Percentiles rank a stretch among this genome's conserved stretches.
Evolutionary conservation across 2,888 invertebrate genomes (phyloP).

Genomic region (Patella caerulea): DNA sequence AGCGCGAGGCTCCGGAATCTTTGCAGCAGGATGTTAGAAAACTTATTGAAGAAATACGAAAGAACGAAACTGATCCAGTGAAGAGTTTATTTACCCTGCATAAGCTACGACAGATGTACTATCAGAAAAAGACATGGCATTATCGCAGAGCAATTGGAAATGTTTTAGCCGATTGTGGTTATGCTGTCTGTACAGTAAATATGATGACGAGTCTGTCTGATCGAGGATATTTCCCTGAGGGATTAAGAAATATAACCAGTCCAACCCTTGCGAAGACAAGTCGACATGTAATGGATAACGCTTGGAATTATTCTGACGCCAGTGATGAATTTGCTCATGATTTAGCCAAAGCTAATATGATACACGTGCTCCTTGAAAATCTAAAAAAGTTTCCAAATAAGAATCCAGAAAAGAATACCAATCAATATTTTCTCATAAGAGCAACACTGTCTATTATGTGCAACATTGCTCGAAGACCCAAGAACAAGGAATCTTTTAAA

Average conservation of each 20-base stretch:
- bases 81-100: neutral
- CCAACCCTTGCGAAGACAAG: slow-evolving; percentile 69
- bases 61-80: neutral
- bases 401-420: neutral
- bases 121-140: neutral
- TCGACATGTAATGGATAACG: slow-evolving; percentile 65
- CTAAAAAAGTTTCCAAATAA: neutral
- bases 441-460: slow-evolving; percentile 66
- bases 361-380: neutral
- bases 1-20: neutral
- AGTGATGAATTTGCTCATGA: slow-evolving; percentile 60
- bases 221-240: slow-evolving; percentile 59
- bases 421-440: slow-evolving; percentile 60
- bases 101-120: neutral
- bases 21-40: neutral
- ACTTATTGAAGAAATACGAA: neutral
- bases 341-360: neutral
- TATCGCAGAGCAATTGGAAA: neutral
- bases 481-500: slow-evolving; percentile 60
- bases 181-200: slow-evolving; percentile 56
- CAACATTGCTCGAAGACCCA: slow-evolving; percentile 63
- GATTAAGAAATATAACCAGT: slow-evolving; percentile 44
- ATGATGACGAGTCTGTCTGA: slow-evolving; percentile 64
- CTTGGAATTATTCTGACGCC: slow-evolving; percentile 68
- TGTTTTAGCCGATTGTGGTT: neutral